Evolutionary conservation across 2,888 invertebrate species (phyloP), one percentile per base, ranked within the genome.

Genomic region (Ommatoiulus sabulosus): DNA sequence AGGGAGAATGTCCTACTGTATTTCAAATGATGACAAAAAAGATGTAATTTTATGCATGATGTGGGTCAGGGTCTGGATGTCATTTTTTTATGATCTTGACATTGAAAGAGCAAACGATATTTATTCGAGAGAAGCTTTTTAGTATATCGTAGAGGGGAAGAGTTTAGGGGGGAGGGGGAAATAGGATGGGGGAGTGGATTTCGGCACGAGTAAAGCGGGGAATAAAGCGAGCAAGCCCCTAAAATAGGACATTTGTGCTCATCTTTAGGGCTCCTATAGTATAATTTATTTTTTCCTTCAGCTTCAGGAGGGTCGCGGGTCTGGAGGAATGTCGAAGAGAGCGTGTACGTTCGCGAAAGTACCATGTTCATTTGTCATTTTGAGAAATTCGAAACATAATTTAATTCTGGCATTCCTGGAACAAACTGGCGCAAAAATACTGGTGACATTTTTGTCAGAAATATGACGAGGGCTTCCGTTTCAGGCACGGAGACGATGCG

Each of bases 291-390:
- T 57, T 57, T 57, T 17, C 46, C 3, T 17, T 17, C 4, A 57
- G 57, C 17, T 57, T 12, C 35, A 10, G 15, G 57, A 57, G 57
- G 57, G 57, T 17, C 15, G 57, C 35, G 57, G 57, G 15, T 15
- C 57, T 10, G 4, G 57, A 57, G 10, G 57, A 57, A 57, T 57
- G 57, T 15, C 57, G 57, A 57, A 10, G 1, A 57, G 57, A 15
- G 57, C 57, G 15, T 17, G 57, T 57, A 57, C 15, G 57, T 15
- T 57, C 17, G 57, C 57, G 0, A 17, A 57, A 57, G 57, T 15
- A 57, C 57, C 57, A 57, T 57, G 57, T 57, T 57, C 57, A 57
- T 57, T 57, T 57, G 57, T 57, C 57, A 57, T 17, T 57, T 57
- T 57, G 57, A 57, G 57, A 57, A 57, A 57, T 57, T 57, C 17